Evolutionary conservation across 2,797 vertebrate genomes (phyloP).

Genomic region (Xenops minutus): DNA sequence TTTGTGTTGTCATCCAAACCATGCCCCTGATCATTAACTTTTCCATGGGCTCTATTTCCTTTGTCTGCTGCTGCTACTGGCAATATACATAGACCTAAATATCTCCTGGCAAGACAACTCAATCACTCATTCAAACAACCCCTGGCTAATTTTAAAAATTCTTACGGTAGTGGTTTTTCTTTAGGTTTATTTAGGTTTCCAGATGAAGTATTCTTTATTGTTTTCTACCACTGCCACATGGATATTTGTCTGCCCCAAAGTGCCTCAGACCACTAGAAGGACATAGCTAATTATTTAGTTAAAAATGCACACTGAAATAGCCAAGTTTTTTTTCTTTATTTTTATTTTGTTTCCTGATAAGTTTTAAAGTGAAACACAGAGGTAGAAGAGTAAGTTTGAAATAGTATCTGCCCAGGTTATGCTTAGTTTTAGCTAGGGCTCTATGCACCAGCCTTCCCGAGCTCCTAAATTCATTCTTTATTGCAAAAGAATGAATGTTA

Average conservation of each 20-base stretch:
- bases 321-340: rapidly evolving
- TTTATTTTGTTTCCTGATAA: neutral
- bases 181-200: neutral
- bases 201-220: neutral
- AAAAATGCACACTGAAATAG: neutral
- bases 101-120: neutral
- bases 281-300: neutral
- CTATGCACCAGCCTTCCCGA: neutral
- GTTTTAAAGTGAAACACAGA: neutral
- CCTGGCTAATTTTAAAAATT: neutral
- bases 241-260: neutral
- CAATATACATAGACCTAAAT: neutral
- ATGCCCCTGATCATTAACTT: rapidly evolving
- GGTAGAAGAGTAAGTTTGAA: neutral
- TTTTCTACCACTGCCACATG: neutral
- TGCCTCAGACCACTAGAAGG: neutral
- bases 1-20: neutral
- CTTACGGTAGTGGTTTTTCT: neutral
- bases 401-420: neutral
- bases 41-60: neutral
- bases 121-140: neutral
- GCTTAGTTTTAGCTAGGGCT: neutral
- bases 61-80: neutral
- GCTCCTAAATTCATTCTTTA: constrained; percentile 53
- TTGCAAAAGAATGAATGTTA: constrained; percentile 39